Percentiles rank a stretch among this genome's conserved stretches.
phyloP scores from a whole-genome alignment of 2,888 invertebrate species.

The Apodemia mormo region DNA sequence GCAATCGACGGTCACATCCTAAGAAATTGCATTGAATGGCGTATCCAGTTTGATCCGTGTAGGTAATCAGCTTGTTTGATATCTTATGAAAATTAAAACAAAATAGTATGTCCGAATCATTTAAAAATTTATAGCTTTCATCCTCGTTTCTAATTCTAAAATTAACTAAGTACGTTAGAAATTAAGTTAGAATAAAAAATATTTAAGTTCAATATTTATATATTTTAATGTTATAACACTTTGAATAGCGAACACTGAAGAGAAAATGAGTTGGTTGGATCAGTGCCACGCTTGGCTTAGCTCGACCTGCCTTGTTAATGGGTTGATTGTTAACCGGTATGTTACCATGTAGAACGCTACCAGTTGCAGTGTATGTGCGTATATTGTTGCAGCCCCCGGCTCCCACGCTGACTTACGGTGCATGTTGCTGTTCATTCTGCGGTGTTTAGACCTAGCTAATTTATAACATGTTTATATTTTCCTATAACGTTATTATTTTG shows the following conservation, averaged over 20 bases:
- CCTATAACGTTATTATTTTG: background rate
- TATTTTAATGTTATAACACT: background rate
- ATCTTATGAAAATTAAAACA: too few relatives aligned
- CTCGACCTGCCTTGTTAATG: slow-evolving; percentile 37
- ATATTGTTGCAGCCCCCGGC: slow-evolving; percentile 6
- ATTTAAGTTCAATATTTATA: too few relatives aligned
- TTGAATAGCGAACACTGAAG: slow-evolving; percentile 19
- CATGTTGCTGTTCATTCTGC: slow-evolving; percentile 8
- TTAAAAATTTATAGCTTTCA: too few relatives aligned
- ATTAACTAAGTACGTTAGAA: too few relatives aligned
- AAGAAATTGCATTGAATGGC: too few relatives aligned
- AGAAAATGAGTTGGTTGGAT: slow-evolving; percentile 38
- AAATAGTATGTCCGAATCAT: too few relatives aligned
- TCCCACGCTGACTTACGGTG: slow-evolving; percentile 26
- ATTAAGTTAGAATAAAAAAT: too few relatives aligned
- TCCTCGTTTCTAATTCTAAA: too few relatives aligned
- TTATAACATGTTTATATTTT: background rate
- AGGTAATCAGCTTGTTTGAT: too few relatives aligned
- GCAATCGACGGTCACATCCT: too few relatives aligned
- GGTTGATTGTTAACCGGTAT: slow-evolving; percentile 39
- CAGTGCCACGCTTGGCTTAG: slow-evolving; percentile 37
- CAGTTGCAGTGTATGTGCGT: slow-evolving; percentile 28
- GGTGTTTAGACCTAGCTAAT: background rate
- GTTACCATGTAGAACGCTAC: slow-evolving; percentile 37
- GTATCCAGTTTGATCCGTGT: too few relatives aligned